A percentile compares a stretch with the other conserved stretches of the same genome.
Evolutionary conservation across 2,113 vertebrate genomes (phyloP).

Genomic region (Promerops cafer): DNA sequence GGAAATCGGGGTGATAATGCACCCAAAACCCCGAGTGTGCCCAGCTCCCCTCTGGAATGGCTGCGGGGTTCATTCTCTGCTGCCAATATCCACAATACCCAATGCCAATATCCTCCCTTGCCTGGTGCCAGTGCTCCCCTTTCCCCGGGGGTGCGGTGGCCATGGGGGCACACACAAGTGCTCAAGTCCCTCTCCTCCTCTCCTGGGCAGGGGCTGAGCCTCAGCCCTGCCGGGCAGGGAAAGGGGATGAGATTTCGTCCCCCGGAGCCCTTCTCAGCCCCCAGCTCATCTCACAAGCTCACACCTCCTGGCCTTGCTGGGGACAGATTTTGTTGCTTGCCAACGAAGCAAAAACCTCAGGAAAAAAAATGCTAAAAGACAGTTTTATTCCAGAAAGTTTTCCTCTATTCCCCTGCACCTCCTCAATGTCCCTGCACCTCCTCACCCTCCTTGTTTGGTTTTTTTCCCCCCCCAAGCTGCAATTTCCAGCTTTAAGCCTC

Average conservation of each 20-base stretch:
- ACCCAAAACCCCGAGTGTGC: rapidly evolving
- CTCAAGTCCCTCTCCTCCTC: background rate
- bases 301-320: background rate
- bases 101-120: background rate
- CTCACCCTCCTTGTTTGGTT: background rate
- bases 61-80: background rate
- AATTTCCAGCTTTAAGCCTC: background rate
- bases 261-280: background rate
- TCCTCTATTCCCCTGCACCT: background rate
- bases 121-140: background rate
- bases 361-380: background rate
- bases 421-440: background rate
- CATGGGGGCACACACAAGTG: rapidly evolving
- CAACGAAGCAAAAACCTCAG: background rate
- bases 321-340: background rate
- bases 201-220: background rate
- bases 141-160: rapidly evolving
- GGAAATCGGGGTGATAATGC: background rate
- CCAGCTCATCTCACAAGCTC: background rate
- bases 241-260: rapidly evolving
- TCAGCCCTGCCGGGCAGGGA: background rate
- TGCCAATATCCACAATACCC: rapidly evolving
- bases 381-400: background rate
- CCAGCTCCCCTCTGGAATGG: background rate
- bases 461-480: no score